A percentile compares a stretch with the other conserved stretches of the same genome.
Conservation (phyloP, 2,888 invertebrate species). For the Ophioninae sp. region DNA sequence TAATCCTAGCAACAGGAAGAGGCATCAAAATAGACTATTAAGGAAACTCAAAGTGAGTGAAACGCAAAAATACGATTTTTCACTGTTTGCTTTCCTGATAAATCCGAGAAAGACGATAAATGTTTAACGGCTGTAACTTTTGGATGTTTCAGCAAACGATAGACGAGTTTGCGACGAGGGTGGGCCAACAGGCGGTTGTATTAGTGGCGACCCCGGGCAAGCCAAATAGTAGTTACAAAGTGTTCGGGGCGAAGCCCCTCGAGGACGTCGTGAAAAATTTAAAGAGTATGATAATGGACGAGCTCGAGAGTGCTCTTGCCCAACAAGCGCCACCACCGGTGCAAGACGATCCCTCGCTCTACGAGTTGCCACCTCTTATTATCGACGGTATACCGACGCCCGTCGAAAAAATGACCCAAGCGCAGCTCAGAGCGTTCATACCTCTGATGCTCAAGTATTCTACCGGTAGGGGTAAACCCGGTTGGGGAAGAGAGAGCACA, state of each 20-base stretch:
- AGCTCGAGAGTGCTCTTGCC: slow-evolving; percentile 95
- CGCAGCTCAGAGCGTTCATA: slow-evolving; percentile 97
- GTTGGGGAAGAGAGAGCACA: slow-evolving; percentile 98
- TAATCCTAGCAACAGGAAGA: slow-evolving; percentile 96
- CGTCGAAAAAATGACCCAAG: slow-evolving; percentile 99
- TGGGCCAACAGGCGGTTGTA: slow-evolving; percentile 98
- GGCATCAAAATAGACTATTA: slow-evolving; percentile 96
- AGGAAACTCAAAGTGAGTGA: slow-evolving; percentile 89
- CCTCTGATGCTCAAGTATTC: slow-evolving; percentile 99
- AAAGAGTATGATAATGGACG: slow-evolving; percentile 96
- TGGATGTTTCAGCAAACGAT: slow-evolving; percentile 89
- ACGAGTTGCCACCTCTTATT: slow-evolving; percentile 97
- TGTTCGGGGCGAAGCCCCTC: slow-evolving; percentile 97
- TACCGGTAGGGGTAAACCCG: slow-evolving; percentile 97
- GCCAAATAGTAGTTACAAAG: slow-evolving; percentile 97
- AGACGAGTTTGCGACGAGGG: slow-evolving; percentile 97
- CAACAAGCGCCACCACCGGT: slow-evolving; percentile 94
- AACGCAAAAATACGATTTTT: neutral
- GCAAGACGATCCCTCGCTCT: slow-evolving; percentile 95
- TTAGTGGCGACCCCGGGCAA: slow-evolving; percentile 98
- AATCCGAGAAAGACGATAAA: neutral
- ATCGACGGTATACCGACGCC: slow-evolving; percentile 99
- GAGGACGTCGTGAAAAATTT: slow-evolving; percentile 97
- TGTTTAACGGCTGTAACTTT: neutral
- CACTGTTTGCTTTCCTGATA: neutral